Evolutionary conservation across 2,113 vertebrate genomes (phyloP).

Genomic region (Rallus limicola): DNA sequence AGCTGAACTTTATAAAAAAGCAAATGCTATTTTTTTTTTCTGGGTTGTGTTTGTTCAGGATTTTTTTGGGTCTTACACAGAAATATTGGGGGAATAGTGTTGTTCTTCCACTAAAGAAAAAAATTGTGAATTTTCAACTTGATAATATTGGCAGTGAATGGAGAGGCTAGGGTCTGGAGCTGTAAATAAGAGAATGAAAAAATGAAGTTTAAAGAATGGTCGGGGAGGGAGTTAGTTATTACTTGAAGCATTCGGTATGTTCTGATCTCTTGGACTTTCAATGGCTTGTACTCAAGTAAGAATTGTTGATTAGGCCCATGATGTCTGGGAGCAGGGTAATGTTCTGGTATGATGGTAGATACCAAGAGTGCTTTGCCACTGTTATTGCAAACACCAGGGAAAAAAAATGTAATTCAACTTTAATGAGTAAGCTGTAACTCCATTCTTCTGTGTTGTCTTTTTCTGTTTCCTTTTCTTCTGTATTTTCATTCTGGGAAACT

Average conservation of each 20-base stretch:
- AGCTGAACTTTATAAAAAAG: neutral
- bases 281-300: neutral
- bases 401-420: neutral
- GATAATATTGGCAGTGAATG: neutral
- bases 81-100: neutral
- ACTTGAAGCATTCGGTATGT: neutral
- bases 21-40: neutral
- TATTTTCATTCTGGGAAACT: neutral
- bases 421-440: neutral
- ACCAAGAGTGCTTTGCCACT: neutral
- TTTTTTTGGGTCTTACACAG: neutral
- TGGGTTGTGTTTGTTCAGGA: neutral
- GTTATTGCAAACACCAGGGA: neutral
- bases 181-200: neutral
- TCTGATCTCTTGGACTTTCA: neutral
- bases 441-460: neutral
- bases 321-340: neutral
- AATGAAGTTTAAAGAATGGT: neutral
- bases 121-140: neutral
- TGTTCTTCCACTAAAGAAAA: neutral
- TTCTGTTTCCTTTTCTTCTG: neutral
- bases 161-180: neutral
- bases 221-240: neutral
- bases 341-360: neutral
- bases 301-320: neutral